These are phyloP conservation scores for Syngnathoides biaculeatus DNA, from an alignment of 2,113 vertebrate genomes.

Conservation along the genomic window DNA sequence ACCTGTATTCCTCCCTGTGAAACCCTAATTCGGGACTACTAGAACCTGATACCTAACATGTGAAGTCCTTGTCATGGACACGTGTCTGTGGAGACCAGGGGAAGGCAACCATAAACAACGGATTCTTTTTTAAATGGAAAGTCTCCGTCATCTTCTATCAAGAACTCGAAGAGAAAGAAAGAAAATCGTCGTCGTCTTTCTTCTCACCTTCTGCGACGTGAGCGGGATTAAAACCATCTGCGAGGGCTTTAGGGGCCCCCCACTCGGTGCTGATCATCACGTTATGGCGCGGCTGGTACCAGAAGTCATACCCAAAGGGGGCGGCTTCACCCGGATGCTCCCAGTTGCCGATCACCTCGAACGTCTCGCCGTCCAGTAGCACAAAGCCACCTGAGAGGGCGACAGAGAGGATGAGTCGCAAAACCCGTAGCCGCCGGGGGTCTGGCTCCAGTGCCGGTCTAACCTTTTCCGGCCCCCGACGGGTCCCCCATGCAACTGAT, in stretches of 20 bases:
- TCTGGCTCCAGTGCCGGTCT: neutral
- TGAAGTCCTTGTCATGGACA: neutral
- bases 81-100: neutral
- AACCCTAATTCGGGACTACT: neutral
- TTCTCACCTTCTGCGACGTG: constrained; percentile 77
- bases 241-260: constrained; percentile 78
- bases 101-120: neutral
- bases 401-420: neutral
- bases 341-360: constrained; percentile 88
- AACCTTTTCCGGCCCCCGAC: constrained; percentile 85
- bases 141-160: too few species aligned
- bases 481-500: constrained; percentile 86
- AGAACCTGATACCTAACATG: neutral
- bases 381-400: constrained; percentile 79
- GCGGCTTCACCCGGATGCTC: constrained; percentile 74
- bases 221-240: constrained; percentile 74
- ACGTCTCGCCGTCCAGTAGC: constrained; percentile 87
- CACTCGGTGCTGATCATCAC: constrained; percentile 92
- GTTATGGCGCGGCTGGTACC: constrained; percentile 93
- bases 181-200: neutral
- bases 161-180: neutral
- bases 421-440: neutral
- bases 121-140: too few species aligned
- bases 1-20: neutral
- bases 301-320: constrained; percentile 86